Evolutionary conservation across 2,888 invertebrate genomes (phyloP).

Genomic region (Creontiades dilutus): DNA sequence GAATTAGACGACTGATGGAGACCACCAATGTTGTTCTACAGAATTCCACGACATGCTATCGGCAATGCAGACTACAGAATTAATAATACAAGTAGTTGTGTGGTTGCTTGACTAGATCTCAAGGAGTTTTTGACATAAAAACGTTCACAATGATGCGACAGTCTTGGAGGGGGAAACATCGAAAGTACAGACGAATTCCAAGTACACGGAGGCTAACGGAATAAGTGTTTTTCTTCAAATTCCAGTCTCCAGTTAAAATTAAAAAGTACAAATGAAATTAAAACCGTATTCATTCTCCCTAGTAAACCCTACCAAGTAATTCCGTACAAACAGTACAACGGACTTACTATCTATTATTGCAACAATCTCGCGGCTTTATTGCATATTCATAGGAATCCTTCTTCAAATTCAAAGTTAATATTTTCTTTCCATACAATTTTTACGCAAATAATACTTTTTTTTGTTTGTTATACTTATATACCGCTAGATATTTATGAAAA

Average conservation of each 20-base stretch:
- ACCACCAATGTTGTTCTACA: too few relatives aligned
- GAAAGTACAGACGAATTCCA: not conserved
- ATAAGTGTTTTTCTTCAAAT: not conserved
- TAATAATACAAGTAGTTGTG: not conserved
- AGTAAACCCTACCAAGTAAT: not conserved
- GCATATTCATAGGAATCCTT: slow-evolving; percentile 59
- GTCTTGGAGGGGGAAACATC: not conserved
- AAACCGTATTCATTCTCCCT: not conserved
- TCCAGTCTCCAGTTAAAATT: too few relatives aligned
- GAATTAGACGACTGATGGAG: too few relatives aligned
- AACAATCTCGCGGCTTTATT: slow-evolving; percentile 61
- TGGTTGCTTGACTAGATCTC: slow-evolving; percentile 6
- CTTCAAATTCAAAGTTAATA: not conserved
- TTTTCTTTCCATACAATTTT: not conserved
- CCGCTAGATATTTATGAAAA: slow-evolving; percentile 53
- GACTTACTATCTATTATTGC: slow-evolving; percentile 62
- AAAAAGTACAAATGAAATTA: not conserved
- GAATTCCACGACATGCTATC: too few relatives aligned
- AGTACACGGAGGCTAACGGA: slow-evolving; percentile 42
- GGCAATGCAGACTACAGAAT: not conserved
- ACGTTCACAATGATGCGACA: not conserved
- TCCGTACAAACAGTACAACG: not conserved
- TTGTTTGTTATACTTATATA: slow-evolving; percentile 32
- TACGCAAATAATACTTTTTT: slow-evolving; percentile 33
- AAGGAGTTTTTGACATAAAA: not conserved